A percentile compares a stretch with the other conserved stretches of the same genome.
phyloP scores from a whole-genome alignment of 2,113 vertebrate species.

The Stercorarius parasiticus region DNA sequence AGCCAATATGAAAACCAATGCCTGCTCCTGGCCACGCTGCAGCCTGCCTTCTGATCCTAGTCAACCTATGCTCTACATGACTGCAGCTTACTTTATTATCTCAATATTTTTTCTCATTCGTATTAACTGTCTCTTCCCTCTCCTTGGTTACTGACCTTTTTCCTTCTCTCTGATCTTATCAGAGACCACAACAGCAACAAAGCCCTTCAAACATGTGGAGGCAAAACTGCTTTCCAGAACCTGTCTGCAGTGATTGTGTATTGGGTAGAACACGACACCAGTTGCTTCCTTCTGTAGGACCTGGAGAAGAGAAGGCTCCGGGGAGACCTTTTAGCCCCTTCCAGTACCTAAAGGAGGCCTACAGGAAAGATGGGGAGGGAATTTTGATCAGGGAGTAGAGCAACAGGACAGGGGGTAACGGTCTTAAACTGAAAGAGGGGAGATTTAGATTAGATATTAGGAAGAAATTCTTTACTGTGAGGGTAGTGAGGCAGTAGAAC shows the following conservation, averaged over 20 bases:
- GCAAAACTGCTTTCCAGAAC: background rate
- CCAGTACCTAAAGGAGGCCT: no score
- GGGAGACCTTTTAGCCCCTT: no score
- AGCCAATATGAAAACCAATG: fast-evolving
- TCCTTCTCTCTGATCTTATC: background rate
- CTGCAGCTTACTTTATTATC: background rate
- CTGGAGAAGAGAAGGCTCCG: background rate
- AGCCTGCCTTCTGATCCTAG: background rate
- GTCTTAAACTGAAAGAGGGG: no score
- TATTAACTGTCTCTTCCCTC: background rate
- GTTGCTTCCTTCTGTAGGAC: background rate
- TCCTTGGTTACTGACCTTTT: background rate
- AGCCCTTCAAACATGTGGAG: fast-evolving
- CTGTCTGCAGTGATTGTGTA: background rate
- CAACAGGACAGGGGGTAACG: no score
- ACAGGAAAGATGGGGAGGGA: no score
- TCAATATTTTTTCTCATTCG: background rate
- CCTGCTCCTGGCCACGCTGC: background rate
- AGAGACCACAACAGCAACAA: background rate
- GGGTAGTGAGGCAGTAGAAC: no score
- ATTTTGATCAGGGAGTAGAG: no score
- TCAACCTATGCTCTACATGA: background rate
- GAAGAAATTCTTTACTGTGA: no score
- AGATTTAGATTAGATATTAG: no score
- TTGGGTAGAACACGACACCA: background rate